Base-by-base conservation (phyloP, 2,113 vertebrate species). In the Nycticebus coucang region DNA sequence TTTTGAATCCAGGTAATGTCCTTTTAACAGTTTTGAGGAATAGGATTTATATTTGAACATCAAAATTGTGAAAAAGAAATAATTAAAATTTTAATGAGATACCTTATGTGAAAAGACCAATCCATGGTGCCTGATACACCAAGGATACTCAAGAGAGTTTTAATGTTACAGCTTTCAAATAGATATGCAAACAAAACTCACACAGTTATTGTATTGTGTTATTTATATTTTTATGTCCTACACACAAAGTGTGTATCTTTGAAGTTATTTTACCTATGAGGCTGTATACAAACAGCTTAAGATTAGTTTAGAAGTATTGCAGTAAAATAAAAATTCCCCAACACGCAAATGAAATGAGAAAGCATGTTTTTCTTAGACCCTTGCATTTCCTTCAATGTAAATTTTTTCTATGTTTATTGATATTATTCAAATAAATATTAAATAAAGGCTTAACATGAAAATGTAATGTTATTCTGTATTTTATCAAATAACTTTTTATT, bases 61-160 rank as follows among this genome's bases (percentile, higher is more conserved):
- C 12, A 74, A n/a, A 59, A 89, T 15, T 66, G 9, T 41, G 5
- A 69, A 88, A 79, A 96, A 66, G 30, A 69, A 77, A 77, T 14
- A 92, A 89, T 10, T 60, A 28, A 55, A 84, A 71, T 87, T 71
- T 53, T 30, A 95, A 85, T 95, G 41, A 80, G n/a, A 79, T 41
- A 17, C 2, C 19, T 30, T 66, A 8, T 60, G 57, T 71, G 59
- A 91, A 93, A 83, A 69, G 19, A 26, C 26, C 19, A 90, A 33
- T 9, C 50, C 24, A 50, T 8, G 24, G 9, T 68, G 33, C 17
- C 50, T 88, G n/a, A 17, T 45, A 68, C 93, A 33, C 14, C 11
- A 69, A 33, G 7, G 30, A 53, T 21, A 62, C 53, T 66, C 41
- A 66, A 45, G 35, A 72, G 78, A n/a, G 9, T 94, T 94, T 92